Evolutionary conservation across 2,797 vertebrate species (phyloP), one percentile per base, ranked within the genome.

Genomic region (Channallabes apus): DNA sequence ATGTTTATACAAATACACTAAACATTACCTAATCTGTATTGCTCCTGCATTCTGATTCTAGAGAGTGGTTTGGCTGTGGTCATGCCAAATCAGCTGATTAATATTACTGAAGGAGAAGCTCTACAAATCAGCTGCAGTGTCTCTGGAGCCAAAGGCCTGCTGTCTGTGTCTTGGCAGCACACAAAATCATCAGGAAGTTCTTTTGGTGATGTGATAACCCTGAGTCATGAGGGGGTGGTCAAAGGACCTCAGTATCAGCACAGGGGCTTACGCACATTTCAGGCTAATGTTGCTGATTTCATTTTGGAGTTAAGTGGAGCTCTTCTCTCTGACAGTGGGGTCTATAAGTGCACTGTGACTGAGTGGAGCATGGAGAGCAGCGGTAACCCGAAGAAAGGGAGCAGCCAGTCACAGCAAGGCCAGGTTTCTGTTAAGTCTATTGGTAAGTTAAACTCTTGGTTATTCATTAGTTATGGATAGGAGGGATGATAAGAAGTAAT

Each of bases 101-200:
- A 0, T 0, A 84, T 96, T 0, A 87, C 82, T 0, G 96, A 94
- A 38, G 96, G 96, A 17, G 93, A 92, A 1, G 0, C 72, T 0
- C 88, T 98, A 54, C 65, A 64, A 29, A 89, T 98, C 54, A 82
- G 59, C 65, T 97, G 97, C 6, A 80, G 88, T 76, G 94, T 94
- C 32, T 86, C 27, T 0, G 93, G 94, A 69, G 58, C 86, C 1
- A 88, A 89, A 0, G 88, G 92, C 79, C 91, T 87, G 8, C 89
- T 97, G n/a, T 96, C 95, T 0, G 84, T 97, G 86, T 89, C 29
- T 17, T 98, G 97, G 96, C 94, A 96, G 91, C 94, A 90, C 78
- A 88, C 90, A 87, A 82, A 88, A 0, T 69, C 73, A 5, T 6
- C 86, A 0, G 59, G 35, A 0, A 69, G 80, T 0, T 6, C 1